Conservation (phyloP, 2,888 invertebrate species). For the Tubulanus polymorphus region DNA sequence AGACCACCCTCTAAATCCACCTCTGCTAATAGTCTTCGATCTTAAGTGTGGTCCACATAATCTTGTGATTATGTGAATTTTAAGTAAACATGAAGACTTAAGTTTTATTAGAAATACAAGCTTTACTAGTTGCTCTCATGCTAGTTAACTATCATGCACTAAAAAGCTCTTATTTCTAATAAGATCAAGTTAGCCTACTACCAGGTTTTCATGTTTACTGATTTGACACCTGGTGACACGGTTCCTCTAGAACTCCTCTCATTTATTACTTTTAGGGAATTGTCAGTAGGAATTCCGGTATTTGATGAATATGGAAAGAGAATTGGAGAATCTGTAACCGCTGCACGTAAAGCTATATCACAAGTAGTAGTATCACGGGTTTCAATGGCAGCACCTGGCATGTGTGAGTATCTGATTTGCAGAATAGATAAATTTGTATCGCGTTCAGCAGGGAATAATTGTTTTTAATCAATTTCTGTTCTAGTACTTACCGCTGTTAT, state of each 20-base stretch:
- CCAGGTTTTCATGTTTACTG: no score
- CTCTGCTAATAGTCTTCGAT: no score
- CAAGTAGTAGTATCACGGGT: constrained; percentile 86
- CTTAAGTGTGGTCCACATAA: no score
- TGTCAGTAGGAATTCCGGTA: constrained; percentile 76
- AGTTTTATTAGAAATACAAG: no score
- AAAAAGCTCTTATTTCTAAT: no score
- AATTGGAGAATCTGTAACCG: constrained; percentile 62
- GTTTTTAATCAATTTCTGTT: constrained; percentile 16
- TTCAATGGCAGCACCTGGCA: constrained; percentile 89
- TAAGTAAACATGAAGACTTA: no score
- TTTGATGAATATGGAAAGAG: constrained; percentile 71
- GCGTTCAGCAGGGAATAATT: background rate
- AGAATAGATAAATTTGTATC: background rate
- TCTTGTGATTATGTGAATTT: no score
- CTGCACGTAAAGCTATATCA: constrained; percentile 79
- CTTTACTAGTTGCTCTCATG: no score
- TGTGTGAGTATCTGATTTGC: constrained; percentile 66
- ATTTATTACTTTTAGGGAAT: constrained; percentile 62
- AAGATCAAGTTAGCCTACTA: no score
- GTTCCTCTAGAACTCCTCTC: background rate
- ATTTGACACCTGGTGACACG: no score
- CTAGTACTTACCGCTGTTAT: constrained; percentile 52
- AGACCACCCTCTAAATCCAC: no score
- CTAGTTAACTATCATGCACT: no score